Percentiles rank a stretch among this genome's conserved stretches.
Evolutionary conservation across 2,888 invertebrate genomes (phyloP).

Genomic region (Neoaliturus tenellus): DNA sequence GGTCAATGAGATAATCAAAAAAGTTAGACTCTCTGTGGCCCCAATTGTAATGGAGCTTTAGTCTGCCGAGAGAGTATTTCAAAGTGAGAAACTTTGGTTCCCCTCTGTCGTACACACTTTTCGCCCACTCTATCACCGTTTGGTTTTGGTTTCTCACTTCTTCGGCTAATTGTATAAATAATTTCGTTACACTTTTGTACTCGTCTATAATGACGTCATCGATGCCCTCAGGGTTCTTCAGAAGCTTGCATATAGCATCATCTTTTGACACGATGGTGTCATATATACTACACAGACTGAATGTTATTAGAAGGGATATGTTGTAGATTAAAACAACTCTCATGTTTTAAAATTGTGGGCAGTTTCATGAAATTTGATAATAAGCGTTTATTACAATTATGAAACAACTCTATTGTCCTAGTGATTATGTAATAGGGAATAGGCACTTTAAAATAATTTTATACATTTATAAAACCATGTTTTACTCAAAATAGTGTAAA

Average conservation of each 20-base stretch:
- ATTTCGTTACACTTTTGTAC: neutral
- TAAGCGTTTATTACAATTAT: too few relatives aligned
- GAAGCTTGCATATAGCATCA: conserved; percentile 20
- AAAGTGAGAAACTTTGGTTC: neutral
- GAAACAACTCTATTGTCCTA: too few relatives aligned
- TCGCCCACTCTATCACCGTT: neutral
- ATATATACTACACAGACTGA: conserved; percentile 24
- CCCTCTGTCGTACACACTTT: conserved; percentile 8
- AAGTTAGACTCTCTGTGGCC: conserved; percentile 24
- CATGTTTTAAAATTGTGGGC: too few relatives aligned
- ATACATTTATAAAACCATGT: too few relatives aligned
- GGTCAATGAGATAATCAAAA: conserved; percentile 11
- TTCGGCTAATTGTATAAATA: neutral
- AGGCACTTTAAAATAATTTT: too few relatives aligned
- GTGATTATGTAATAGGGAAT: too few relatives aligned
- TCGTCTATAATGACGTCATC: conserved; percentile 25
- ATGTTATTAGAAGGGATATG: neutral
- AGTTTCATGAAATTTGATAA: too few relatives aligned
- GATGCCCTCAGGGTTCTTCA: conserved; percentile 13
- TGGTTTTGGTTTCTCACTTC: conserved; percentile 10
- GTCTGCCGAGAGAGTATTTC: conserved; percentile 23
- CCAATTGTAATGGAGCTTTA: conserved; percentile 36
- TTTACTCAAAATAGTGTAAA: too few relatives aligned
- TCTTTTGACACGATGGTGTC: neutral
- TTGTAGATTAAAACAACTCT: too few relatives aligned